These are phyloP conservation scores for Listronotus bonariensis DNA, from an alignment of 1,140 invertebrate species.

Conservation along the genomic window DNA sequence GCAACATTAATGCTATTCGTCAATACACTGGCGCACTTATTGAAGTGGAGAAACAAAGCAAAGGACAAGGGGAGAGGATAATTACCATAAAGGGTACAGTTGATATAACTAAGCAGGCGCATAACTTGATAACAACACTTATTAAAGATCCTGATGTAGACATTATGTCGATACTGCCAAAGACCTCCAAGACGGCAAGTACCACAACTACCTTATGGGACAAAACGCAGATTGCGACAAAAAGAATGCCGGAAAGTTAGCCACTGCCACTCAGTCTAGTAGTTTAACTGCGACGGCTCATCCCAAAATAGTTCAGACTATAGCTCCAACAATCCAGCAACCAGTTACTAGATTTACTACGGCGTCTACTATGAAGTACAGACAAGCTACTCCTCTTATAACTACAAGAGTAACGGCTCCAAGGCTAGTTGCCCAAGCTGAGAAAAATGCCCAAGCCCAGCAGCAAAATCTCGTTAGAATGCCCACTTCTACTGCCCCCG, in stretches of 20 bases:
- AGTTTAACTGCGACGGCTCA: conserved; percentile 40
- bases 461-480: conserved; percentile 20
- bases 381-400: conserved; percentile 51
- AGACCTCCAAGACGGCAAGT: conserved; percentile 63
- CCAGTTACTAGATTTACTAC: conserved; percentile 39
- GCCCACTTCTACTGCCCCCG: conserved; percentile 41
- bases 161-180: conserved; percentile 80
- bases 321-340: conserved; percentile 20
- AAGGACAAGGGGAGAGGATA: conserved; percentile 89
- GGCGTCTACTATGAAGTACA: conserved; percentile 52
- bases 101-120: conserved; percentile 89
- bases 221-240: conserved; percentile 59
- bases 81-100: conserved; percentile 94
- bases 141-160: conserved; percentile 94
- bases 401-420: conserved; percentile 60
- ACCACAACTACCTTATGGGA: conserved; percentile 62
- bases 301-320: conserved; percentile 32
- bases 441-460: conserved; percentile 48
- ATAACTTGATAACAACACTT: conserved; percentile 81
- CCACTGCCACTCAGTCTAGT: conserved; percentile 26
- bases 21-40: conserved; percentile 94
- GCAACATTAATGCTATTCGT: conserved; percentile 96
- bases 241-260: conserved; percentile 51
- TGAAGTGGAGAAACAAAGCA: conserved; percentile 96
- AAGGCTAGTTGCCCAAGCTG: conserved; percentile 59